A percentile compares a stretch with the other conserved stretches of the same genome.
Evolutionary conservation across 1,140 invertebrate genomes (phyloP).

Genomic region (Battus philenor): DNA sequence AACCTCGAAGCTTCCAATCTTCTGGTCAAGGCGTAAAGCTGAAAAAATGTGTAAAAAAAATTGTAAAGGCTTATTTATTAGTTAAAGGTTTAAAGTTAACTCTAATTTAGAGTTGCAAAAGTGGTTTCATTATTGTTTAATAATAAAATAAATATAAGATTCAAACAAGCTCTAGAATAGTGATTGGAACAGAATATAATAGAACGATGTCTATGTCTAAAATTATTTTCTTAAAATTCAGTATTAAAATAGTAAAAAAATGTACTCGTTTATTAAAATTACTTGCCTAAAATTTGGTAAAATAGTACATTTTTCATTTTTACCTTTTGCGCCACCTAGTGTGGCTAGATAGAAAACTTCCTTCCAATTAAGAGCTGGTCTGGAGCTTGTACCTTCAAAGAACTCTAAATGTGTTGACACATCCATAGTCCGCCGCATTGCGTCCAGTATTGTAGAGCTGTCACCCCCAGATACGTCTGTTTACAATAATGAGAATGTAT

Average conservation of each 20-base stretch:
- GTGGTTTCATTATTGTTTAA: no score
- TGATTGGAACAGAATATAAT: no score
- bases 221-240: no score
- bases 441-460: slow-evolving; percentile 84
- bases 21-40: slow-evolving; percentile 84
- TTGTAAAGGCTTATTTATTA: neutral
- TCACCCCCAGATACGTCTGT: slow-evolving; percentile 92
- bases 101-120: neutral
- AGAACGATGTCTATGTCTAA: no score
- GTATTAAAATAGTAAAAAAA: no score
- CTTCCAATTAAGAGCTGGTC: slow-evolving; percentile 79
- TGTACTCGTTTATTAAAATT: no score
- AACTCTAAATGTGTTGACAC: slow-evolving; percentile 82
- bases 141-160: no score
- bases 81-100: neutral
- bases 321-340: slow-evolving; percentile 88
- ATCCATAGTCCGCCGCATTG: slow-evolving; percentile 83
- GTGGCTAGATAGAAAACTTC: slow-evolving; percentile 92
- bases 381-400: slow-evolving; percentile 42
- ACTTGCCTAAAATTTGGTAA: no score
- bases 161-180: no score
- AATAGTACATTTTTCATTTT: no score
- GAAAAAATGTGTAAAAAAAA: slow-evolving; percentile 45
- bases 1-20: slow-evolving; percentile 86
- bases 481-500: neutral